A percentile compares a stretch with the other conserved stretches of the same genome.
These are phyloP conservation scores for Tenthredo notha DNA, from an alignment of 2,888 invertebrate genomes.

Conservation along the genomic window DNA sequence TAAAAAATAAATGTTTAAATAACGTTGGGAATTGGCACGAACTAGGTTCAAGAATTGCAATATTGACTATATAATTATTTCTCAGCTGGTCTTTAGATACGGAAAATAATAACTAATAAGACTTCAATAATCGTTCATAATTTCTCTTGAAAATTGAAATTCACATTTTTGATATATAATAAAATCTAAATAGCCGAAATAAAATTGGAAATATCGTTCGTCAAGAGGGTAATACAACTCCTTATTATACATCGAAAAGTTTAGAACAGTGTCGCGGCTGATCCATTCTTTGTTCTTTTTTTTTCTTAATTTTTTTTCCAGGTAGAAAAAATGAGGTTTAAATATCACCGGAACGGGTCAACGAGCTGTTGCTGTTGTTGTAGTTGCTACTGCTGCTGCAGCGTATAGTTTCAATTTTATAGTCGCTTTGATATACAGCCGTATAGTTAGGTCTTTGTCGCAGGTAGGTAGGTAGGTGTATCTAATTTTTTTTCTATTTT, in stretches of 20 bases:
- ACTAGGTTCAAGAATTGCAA: background rate
- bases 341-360: background rate
- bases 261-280: no score
- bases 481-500: background rate
- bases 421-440: conserved; percentile 11
- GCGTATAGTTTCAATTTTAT: conserved; percentile 15
- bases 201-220: background rate
- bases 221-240: background rate
- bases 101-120: background rate
- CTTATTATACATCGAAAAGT: background rate
- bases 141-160: background rate
- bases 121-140: background rate
- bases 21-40: conserved; percentile 3
- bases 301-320: background rate
- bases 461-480: background rate
- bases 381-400: background rate
- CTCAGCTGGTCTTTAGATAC: background rate
- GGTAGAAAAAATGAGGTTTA: background rate
- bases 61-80: background rate
- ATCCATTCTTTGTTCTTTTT: background rate
- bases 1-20: background rate
- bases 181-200: conserved; percentile 4
- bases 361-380: background rate
- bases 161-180: background rate
- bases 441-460: background rate